A percentile compares a stretch with the other conserved stretches of the same genome.
phyloP scores from a whole-genome alignment of 2,797 vertebrate genomes.

The Lerista edwardsae region DNA sequence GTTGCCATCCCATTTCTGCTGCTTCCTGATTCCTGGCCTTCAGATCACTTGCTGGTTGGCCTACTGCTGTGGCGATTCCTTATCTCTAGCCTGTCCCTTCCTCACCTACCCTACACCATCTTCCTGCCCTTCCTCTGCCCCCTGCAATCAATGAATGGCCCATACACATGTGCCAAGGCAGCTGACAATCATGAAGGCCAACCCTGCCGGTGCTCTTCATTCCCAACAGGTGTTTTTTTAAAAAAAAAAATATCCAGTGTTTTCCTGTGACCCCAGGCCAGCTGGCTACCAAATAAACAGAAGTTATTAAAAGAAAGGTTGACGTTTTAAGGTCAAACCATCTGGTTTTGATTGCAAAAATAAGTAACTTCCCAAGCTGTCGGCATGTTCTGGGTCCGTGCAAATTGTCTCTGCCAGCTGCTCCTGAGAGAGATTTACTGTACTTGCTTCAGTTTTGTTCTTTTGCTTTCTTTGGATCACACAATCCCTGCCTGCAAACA shows the following conservation, averaged over 20 bases:
- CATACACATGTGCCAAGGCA: background rate
- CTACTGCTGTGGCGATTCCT: background rate
- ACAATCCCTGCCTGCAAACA: background rate
- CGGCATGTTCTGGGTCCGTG: slow-evolving; percentile 9
- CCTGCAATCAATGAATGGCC: background rate
- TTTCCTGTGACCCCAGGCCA: background rate
- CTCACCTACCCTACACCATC: background rate
- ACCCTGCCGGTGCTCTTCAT: background rate
- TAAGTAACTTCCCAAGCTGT: slow-evolving; percentile 38
- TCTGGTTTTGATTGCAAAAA: slow-evolving; percentile 29
- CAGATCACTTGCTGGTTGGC: background rate
- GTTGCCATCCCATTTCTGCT: background rate
- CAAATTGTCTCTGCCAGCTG: slow-evolving; percentile 33
- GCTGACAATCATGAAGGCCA: background rate
- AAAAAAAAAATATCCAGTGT: slow-evolving; percentile 25
- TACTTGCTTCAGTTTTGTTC: slow-evolving; percentile 14
- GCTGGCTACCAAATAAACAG: slow-evolving; percentile 25
- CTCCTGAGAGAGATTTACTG: slow-evolving; percentile 38
- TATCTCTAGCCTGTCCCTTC: background rate
- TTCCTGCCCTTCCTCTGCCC: background rate
- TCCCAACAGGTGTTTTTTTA: background rate
- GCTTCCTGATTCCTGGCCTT: background rate
- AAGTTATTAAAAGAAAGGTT: background rate
- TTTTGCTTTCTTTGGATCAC: slow-evolving; percentile 47
- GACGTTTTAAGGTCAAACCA: slow-evolving; percentile 36